Conservation (phyloP, 1,140 invertebrate genomes). For the Caenorhabditis remanei region DNA sequence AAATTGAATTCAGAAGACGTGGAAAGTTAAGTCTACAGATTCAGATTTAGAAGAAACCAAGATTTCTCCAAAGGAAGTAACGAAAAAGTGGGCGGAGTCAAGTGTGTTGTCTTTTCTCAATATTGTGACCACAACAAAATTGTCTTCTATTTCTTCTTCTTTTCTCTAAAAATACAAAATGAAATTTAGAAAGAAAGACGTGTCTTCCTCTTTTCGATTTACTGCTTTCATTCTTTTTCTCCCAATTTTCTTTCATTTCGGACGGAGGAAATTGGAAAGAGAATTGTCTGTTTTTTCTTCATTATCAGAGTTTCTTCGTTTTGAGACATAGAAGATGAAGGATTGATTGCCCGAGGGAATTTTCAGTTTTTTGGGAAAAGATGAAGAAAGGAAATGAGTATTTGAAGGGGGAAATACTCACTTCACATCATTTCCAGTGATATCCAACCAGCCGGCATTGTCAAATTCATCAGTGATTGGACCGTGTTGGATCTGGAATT, state of each 20-base stretch:
- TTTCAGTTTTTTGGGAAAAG: neutral
- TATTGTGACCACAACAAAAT: too few species aligned
- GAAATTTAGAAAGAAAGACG: slow-evolving; percentile 8
- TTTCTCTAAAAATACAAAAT: slow-evolving; percentile 3
- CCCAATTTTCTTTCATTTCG: neutral
- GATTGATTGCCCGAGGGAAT: neutral
- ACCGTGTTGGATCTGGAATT: slow-evolving; percentile 47
- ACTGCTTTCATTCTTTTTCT: slow-evolving; percentile 30
- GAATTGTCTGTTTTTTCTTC: slow-evolving; percentile 20
- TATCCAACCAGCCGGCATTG: slow-evolving; percentile 62
- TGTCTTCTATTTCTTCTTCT: too few species aligned
- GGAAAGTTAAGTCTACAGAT: too few species aligned
- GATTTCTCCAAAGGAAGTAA: too few species aligned
- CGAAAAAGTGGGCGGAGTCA: neutral
- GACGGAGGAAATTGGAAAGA: slow-evolving; percentile 7
- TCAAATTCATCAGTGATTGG: slow-evolving; percentile 44
- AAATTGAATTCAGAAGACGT: too few species aligned
- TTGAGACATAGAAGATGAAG: neutral
- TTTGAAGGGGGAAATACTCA: neutral
- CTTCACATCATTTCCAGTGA: slow-evolving; percentile 56
- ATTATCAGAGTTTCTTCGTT: neutral
- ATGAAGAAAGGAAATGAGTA: neutral
- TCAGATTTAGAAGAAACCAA: too few species aligned
- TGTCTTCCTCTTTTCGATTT: slow-evolving; percentile 18
- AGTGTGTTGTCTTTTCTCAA: neutral